phyloP scores from a whole-genome alignment of 2,797 vertebrate genomes.

The Coregonus sp. region DNA sequence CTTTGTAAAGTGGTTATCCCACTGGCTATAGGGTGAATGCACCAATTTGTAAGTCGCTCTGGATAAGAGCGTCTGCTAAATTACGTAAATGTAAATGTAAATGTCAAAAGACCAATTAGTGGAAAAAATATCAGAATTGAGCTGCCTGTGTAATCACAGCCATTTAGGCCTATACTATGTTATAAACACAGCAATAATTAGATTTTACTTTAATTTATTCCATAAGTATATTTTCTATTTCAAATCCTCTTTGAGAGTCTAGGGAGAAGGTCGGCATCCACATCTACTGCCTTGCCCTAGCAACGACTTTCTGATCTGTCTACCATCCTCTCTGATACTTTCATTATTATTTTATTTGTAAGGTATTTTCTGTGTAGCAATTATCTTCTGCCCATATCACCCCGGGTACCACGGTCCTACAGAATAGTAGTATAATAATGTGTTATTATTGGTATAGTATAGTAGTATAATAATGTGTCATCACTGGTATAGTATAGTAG shows the following conservation, averaged over 20 bases:
- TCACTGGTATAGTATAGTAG: too few relatives aligned
- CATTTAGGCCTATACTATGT: too few relatives aligned
- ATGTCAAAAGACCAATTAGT: too few relatives aligned
- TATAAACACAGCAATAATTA: neutral
- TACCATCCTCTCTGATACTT: constrained; percentile 52
- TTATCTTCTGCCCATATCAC: constrained; percentile 10
- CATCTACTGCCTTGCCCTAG: constrained; percentile 22
- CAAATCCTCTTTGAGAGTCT: neutral
- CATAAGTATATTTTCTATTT: neutral
- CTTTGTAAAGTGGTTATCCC: too few relatives aligned
- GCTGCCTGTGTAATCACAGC: too few relatives aligned
- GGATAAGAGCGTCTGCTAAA: too few relatives aligned
- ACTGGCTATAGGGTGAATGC: too few relatives aligned
- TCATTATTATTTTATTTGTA: constrained; percentile 7
- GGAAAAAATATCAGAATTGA: too few relatives aligned
- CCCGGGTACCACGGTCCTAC: neutral
- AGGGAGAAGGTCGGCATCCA: constrained; percentile 12
- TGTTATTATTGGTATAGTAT: too few relatives aligned
- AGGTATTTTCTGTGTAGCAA: constrained; percentile 35
- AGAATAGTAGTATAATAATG: neutral
- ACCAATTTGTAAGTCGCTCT: too few relatives aligned
- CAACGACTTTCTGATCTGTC: constrained; percentile 29
- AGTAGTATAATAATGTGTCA: too few relatives aligned
- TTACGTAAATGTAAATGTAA: too few relatives aligned
- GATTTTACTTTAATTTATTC: neutral